Evolutionary conservation across 2,888 invertebrate genomes (phyloP), one percentile per base, ranked within the genome.

Genomic region (Drosophila cognata): DNA sequence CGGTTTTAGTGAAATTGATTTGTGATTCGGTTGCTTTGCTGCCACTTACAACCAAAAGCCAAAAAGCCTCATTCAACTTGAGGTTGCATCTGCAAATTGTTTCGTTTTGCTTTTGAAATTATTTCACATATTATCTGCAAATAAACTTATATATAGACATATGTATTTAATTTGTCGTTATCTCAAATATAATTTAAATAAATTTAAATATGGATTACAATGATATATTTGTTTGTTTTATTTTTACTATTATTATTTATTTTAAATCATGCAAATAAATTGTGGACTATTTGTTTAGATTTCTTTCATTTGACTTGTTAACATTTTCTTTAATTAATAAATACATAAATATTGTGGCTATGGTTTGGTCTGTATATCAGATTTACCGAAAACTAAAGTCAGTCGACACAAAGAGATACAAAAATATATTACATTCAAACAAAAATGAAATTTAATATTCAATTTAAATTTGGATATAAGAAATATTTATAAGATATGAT

Each of bases 1-100:
- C 11, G 73, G 74, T 57, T 72, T 46, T 16, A 38, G 29, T 50
- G 50, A 56, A 68, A 53, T 81, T 71, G 83, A 67, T 71, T 79
- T 65, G 48, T 60, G 64, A 52, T 63, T 56, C 65, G 60, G 53
- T 61, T 73, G 29, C 28, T 48, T 60, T 53, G 48, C 46, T 10
- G 33, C 52, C 21, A 52, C 33, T 35, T 53, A 35, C 16, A 16
- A 33, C 21, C 16, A 8, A 28, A 55, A 51, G 41, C 46, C 25
- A 48, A 43, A n/a, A 43, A 43, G 6, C 11, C 36, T 50, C 25
- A 25, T 36, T 51, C 33, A 41, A 35, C 31, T 55, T 69, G 63
- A 48, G 76, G 69, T 75, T 69, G 25, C 33, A 41, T 43, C 25
- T 51, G 35, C 10, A 63, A 79, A 74, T 58, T 59, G 67, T 63